Percentiles rank a stretch among this genome's conserved stretches.
phyloP scores from a whole-genome alignment of 2,113 vertebrate genomes.

The Lathamus discolor region DNA sequence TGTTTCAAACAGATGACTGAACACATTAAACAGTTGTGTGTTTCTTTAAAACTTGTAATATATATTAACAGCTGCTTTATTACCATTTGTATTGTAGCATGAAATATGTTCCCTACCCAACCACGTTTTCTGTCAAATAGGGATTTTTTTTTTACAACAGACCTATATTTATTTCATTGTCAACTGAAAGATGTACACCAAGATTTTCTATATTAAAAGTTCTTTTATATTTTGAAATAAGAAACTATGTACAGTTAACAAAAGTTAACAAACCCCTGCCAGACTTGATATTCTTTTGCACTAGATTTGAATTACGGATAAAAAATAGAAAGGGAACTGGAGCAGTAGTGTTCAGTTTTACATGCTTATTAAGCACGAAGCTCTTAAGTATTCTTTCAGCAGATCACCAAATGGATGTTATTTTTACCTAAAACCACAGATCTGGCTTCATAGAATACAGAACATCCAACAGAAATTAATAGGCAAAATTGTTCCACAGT shows the following conservation, averaged over 20 bases:
- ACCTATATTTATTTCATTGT: not conserved
- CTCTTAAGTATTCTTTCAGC: not conserved
- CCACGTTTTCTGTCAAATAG: not conserved
- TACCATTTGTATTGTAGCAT: not conserved
- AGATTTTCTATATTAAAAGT: not conserved
- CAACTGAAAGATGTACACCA: not conserved
- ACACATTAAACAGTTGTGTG: not conserved
- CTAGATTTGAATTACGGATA: not conserved
- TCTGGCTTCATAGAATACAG: not conserved
- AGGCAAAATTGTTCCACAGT: not conserved
- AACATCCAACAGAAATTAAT: not conserved
- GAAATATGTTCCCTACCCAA: not conserved
- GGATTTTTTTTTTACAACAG: not conserved
- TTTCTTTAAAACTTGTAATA: not conserved
- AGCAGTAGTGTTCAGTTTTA: not conserved
- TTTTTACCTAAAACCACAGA: not conserved
- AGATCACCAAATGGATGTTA: not conserved
- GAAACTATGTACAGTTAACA: not conserved
- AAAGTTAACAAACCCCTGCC: not conserved
- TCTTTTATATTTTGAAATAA: not conserved
- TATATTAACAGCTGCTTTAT: not conserved
- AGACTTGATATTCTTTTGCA: not conserved
- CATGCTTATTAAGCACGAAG: not conserved
- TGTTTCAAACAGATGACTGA: not conserved
- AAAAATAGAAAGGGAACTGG: not conserved